Evolutionary conservation across 1,140 invertebrate genomes (phyloP), one percentile per base, ranked within the genome.

Genomic region (Temnothorax curvispinosus): DNA sequence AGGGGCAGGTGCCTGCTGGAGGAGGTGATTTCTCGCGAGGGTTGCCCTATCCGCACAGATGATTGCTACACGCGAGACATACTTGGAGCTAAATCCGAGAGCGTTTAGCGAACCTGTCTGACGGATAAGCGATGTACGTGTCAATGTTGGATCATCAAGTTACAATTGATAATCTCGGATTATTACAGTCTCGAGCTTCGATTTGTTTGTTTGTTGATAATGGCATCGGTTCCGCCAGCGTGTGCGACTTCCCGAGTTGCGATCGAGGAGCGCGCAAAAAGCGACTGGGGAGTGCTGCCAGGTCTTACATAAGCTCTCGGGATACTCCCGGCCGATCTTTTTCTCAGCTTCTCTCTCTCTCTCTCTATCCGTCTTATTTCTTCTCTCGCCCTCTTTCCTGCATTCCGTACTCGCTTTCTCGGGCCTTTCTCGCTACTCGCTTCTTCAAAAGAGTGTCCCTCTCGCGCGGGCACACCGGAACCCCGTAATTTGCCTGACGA

Each of bases 401-500:
- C 78, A 56, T 81, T 71, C 38, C 38, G n/a, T 80, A 35, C 7
- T 69, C 38, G 15, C 50, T 82, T 58, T 58, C 38, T 71, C 47
- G 35, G 18, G 18, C 52, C 35, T 54, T n/a, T 27, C 35, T 72
- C 21, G n/a, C 38, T 44, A 52, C 18, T 38, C 52, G 38, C 38
- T 44, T 18, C 35, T 54, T 11, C 18, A 27, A 38, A 38, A 65
- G 56, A 32, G 32, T 50, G 21, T 58, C 50, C 60, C 75, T 80
- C 47, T 88, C 38, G 62, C 54, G 74, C 77, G 50, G 18, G 27
- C 41, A 74, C 52, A 86, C 76, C 82, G 88, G 82, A 90, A 91
- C 77, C 77, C 87, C 54, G 47, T 84, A 90, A 91, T 91, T 90
- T 91, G 82, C 7, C 64, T 67, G 86, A 56, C 72, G 81, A 86